Percentiles rank a stretch among this genome's conserved stretches.
phyloP scores from a whole-genome alignment of 1,140 invertebrate species.

The Oncopeltus fasciatus region DNA sequence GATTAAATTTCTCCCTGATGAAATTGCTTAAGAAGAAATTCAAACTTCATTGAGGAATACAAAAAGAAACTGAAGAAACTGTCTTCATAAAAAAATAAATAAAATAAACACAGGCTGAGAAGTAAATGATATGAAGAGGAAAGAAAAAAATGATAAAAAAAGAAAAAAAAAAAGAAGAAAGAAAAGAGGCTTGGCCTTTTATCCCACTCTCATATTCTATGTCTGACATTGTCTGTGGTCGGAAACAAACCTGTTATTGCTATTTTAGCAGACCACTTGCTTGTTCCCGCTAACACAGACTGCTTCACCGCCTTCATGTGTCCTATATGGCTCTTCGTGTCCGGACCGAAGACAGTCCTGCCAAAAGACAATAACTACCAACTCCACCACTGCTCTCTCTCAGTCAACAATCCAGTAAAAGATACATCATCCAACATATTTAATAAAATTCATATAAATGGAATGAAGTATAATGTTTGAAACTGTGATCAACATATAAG shows the following conservation, averaged over 20 bases:
- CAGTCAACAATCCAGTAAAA: neutral
- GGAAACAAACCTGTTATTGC: slow-evolving; percentile 89
- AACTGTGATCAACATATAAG: no score
- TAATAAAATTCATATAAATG: no score
- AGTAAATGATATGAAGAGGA: slow-evolving; percentile 13
- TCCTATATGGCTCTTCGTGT: slow-evolving; percentile 82
- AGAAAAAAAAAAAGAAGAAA: neutral
- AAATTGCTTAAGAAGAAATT: no score
- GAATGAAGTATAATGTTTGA: no score
- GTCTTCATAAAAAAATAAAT: slow-evolving; percentile 14
- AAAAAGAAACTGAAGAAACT: slow-evolving; percentile 3
- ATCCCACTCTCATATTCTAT: neutral
- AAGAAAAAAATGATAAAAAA: neutral
- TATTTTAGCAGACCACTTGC: slow-evolving; percentile 99
- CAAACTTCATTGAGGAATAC: neutral
- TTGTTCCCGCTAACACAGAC: slow-evolving; percentile 96
- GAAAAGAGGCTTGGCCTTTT: neutral
- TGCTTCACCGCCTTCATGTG: slow-evolving; percentile 98
- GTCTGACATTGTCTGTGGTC: slow-evolving; percentile 1
- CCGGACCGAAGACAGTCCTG: slow-evolving; percentile 89
- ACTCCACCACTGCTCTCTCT: slow-evolving; percentile 9
- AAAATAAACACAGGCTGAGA: slow-evolving; percentile 16
- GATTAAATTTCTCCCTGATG: no score
- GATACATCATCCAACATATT: no score
- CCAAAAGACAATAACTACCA: slow-evolving; percentile 21